Conservation (phyloP, 2,888 invertebrate species). For the Apotomis betuletana region DNA sequence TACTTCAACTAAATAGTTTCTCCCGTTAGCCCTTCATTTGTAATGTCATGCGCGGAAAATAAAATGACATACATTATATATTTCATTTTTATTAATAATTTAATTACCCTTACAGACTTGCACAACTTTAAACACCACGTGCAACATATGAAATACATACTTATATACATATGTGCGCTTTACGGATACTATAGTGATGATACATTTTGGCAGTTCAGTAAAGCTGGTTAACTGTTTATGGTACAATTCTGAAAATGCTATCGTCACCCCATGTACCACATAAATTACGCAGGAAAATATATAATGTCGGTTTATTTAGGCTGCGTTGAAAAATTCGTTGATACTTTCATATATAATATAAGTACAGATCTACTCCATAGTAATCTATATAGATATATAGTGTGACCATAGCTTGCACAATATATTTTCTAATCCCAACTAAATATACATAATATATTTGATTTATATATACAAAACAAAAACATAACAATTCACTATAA, state of each 20-base stretch:
- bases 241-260: slow-evolving; percentile 22
- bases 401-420: not conserved
- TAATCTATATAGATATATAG: not conserved
- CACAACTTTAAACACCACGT: slow-evolving; percentile 23
- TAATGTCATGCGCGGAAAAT: not conserved
- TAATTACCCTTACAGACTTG: slow-evolving; percentile 36
- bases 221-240: not conserved
- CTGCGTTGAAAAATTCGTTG: slow-evolving; percentile 14
- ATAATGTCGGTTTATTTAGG: not conserved
- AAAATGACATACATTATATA: not conserved
- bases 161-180: slow-evolving; percentile 27
- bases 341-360: slow-evolving; percentile 11
- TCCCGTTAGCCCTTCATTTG: too few species aligned
- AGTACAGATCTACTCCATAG: slow-evolving; percentile 1
- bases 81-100: slow-evolving; percentile 36
- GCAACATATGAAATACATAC: slow-evolving; percentile 19
- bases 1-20: too few species aligned
- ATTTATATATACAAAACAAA: slow-evolving; percentile 21
- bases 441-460: slow-evolving; percentile 20
- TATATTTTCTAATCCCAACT: slow-evolving; percentile 25
- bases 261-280: not conserved
- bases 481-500: slow-evolving; percentile 11
- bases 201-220: slow-evolving; percentile 18
- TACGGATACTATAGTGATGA: slow-evolving; percentile 7
- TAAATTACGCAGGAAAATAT: not conserved